Evolutionary conservation across 1,140 invertebrate species (phyloP), one percentile per base, ranked within the genome.

Genomic region (Nebria ingens): DNA sequence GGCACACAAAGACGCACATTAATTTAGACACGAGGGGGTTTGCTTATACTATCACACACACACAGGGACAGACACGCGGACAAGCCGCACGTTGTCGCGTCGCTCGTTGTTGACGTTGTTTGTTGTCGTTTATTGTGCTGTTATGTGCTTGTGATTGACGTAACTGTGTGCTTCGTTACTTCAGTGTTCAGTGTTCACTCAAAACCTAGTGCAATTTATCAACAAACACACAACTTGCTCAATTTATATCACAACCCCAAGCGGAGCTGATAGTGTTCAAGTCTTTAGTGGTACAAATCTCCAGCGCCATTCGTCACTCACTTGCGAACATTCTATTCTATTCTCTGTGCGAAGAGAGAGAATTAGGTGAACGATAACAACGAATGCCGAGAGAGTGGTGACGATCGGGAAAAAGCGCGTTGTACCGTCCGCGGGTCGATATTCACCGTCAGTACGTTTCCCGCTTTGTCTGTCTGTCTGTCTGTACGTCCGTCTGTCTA

Each of bases 1-100:
- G 62, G 65, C 66, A 66, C 65, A 66, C 62, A 64, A 65, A 64
- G 59, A 60, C 61, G 40, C 40, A 45, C 40, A 45, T 45, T 45
- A 45, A 45, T 45, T 45, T 45, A 45, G 40, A 45, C 40, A 45
- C n/a, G 40, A 17, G 40, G 40, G 40, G 17, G 9, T 45, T 45
- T n/a, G n/a, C n/a, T n/a, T n/a, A n/a, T 6, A 6, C 40, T 17
- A 17, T 3, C 15, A 17, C 40, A 17, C 9, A 17, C 40, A 17
- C 4, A 17, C 40, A 12, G 25, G 25, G 25, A 34, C 25, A 45
- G 6, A 45, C 40, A 45, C 9, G 17, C 40, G 17, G 40, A 45
- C 40, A 6, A 17, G 3, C 9, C 40, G 40, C 40, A 12, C 40
- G 15, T 45, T 9, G 40, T 45, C 40, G 40, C 40, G 40, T 45